phyloP scores from a whole-genome alignment of 2,888 invertebrate genomes.

The Metopia argyrocephala region DNA sequence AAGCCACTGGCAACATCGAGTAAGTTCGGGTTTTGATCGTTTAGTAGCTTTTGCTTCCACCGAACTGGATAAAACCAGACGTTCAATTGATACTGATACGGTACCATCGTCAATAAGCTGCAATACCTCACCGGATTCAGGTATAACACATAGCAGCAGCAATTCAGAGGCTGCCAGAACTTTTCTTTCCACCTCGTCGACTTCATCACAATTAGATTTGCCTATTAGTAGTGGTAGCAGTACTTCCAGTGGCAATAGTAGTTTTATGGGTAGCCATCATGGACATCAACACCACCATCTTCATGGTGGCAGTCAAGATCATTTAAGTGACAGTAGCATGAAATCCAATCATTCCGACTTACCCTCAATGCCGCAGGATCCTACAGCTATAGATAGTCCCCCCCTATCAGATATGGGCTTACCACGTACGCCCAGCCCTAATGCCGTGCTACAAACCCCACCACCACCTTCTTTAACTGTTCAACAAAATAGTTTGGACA shows the following conservation, averaged over 20 bases:
- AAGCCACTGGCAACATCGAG: constrained; percentile 94
- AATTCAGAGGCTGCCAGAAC: constrained; percentile 76
- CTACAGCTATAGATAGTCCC: constrained; percentile 80
- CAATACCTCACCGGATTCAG: constrained; percentile 92
- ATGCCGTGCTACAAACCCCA: constrained; percentile 74
- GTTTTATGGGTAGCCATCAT: constrained; percentile 52
- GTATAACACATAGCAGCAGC: constrained; percentile 85
- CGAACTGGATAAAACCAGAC: constrained; percentile 90
- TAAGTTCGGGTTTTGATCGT: constrained; percentile 95
- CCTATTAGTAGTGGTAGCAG: constrained; percentile 72
- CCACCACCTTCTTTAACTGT: constrained; percentile 69
- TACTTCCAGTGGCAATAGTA: constrained; percentile 67
- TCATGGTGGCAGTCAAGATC: constrained; percentile 78
- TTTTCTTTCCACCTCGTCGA: constrained; percentile 79
- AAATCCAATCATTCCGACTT: constrained; percentile 70
- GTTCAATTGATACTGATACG: constrained; percentile 87
- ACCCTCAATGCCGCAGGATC: constrained; percentile 72
- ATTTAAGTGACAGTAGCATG: constrained; percentile 75
- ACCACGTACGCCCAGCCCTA: constrained; percentile 78
- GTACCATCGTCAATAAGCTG: constrained; percentile 81
- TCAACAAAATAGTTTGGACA: constrained; percentile 31
- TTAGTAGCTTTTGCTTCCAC: constrained; percentile 95
- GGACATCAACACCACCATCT: constrained; percentile 71
- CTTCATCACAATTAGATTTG: constrained; percentile 78
- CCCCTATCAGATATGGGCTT: constrained; percentile 78